Base-by-base conservation (phyloP, 2,888 invertebrate species). In the Lycia hirtaria region DNA sequence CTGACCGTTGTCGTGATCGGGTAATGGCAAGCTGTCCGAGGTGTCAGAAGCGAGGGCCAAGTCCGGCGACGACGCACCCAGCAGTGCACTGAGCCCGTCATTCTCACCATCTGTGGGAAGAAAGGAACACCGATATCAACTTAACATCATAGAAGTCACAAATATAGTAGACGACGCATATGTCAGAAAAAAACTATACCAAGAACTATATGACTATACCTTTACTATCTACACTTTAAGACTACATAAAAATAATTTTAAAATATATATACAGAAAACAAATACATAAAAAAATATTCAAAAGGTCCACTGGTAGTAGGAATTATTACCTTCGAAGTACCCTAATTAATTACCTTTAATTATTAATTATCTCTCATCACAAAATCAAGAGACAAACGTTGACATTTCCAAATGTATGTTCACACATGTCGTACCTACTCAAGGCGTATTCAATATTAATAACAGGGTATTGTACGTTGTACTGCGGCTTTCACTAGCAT, bases 1-100 rank as follows among this genome's bases (percentile, higher is more conserved):
- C 80, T 83, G 72, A 92, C 92, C 91, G 71, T 83, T 83, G 55
- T 92, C 92, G 48, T 88, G 84, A 69, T 92, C 92, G 54, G 88
- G 86, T 56, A 88, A 71, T 1, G 92, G 88, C 37, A 91, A 79
- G 68, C 91, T 92, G 73, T 92, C 87, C 4, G 92, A 92, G 5
- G 86, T 82, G 65, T 92, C 92, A 24, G 92, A 91, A 5, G 87
- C 85, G 17, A 87, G 76, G 10, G 88, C 87, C 67, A 89, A 69
- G 67, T 91, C 91, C 24, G 91, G 90, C 3, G 92, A 91, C 0
- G 88, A 67, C 3, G 87, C 80, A 19, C 89, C 88, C 65, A 92
- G 76, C 22, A 92, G 72, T 38, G 88, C 88, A 56, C 85, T 78
- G 63, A 91, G 73, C 24, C 85, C 88, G 51, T 83, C 85, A 62